These are phyloP conservation scores for Theretra japonica DNA, from an alignment of 2,888 invertebrate species.

Conservation along the genomic window DNA sequence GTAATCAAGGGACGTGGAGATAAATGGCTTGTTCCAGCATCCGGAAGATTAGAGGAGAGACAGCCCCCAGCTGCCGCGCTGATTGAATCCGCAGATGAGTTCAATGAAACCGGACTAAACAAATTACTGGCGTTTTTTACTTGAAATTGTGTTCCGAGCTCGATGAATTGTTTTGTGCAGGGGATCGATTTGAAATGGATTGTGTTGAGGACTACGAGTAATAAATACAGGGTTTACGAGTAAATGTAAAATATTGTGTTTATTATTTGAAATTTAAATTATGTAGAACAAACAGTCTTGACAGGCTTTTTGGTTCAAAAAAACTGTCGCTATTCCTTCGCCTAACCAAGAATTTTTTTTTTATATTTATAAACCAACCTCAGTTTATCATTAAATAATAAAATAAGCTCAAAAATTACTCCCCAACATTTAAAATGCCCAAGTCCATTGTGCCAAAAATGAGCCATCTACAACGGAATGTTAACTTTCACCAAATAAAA, in stretches of 20 bases:
- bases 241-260: too few relatives aligned
- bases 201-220: too few relatives aligned
- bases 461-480: background rate
- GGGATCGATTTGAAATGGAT: background rate
- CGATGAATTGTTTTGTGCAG: background rate
- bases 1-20: constrained; percentile 12
- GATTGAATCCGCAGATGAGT: constrained; percentile 15
- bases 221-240: too few relatives aligned
- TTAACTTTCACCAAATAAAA: constrained; percentile 24
- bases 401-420: background rate
- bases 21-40: background rate
- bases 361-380: too few relatives aligned
- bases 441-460: background rate
- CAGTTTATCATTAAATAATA: background rate
- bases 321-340: too few relatives aligned
- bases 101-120: background rate
- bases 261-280: too few relatives aligned
- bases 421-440: background rate
- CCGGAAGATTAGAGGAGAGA: background rate
- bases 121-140: background rate
- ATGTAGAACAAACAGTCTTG: too few relatives aligned
- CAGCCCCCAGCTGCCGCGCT: constrained; percentile 9
- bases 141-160: background rate
- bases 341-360: too few relatives aligned
- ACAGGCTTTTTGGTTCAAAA: too few relatives aligned